phyloP scores from a whole-genome alignment of 2,113 vertebrate genomes.

The Australoheros scitulus region DNA sequence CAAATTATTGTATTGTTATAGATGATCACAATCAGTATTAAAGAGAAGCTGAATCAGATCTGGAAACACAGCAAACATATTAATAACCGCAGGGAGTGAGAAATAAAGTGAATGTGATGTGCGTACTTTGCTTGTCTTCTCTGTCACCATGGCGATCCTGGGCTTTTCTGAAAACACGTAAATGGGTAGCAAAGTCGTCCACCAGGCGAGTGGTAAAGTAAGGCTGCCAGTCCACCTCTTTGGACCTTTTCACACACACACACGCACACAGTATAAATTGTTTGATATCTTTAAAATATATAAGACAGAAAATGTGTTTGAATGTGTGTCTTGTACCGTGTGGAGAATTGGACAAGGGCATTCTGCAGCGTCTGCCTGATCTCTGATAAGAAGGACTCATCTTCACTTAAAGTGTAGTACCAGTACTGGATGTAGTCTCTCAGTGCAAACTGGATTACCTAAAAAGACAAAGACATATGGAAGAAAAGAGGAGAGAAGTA shows the following conservation, averaged over 20 bases:
- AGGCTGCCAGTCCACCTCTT: constrained; percentile 99
- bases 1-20: too few species aligned
- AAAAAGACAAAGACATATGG: constrained; percentile 16
- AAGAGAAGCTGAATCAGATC: background rate
- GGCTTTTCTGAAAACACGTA: constrained; percentile 97
- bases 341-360: constrained; percentile 96
- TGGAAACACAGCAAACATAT: background rate
- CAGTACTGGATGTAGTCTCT: constrained; percentile 99
- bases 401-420: constrained; percentile 98
- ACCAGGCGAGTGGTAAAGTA: constrained; percentile 98
- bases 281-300: background rate
- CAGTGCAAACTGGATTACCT: constrained; percentile 99
- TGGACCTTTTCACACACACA: constrained; percentile 82
- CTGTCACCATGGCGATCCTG: constrained; percentile 92
- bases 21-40: background rate
- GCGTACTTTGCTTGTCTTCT: constrained; percentile 91
- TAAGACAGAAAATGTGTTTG: background rate
- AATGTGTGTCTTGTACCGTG: constrained; percentile 80
- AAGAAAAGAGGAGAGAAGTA: background rate
- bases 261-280: background rate
- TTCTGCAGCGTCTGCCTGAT: constrained; percentile 96
- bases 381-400: constrained; percentile 96
- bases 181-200: constrained; percentile 97
- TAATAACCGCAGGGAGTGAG: background rate
- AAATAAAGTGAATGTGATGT: background rate